A percentile compares a stretch with the other conserved stretches of the same genome.
Evolutionary conservation across 2,113 vertebrate species (phyloP).

Genomic region (Beaufortia kweichowensis): DNA sequence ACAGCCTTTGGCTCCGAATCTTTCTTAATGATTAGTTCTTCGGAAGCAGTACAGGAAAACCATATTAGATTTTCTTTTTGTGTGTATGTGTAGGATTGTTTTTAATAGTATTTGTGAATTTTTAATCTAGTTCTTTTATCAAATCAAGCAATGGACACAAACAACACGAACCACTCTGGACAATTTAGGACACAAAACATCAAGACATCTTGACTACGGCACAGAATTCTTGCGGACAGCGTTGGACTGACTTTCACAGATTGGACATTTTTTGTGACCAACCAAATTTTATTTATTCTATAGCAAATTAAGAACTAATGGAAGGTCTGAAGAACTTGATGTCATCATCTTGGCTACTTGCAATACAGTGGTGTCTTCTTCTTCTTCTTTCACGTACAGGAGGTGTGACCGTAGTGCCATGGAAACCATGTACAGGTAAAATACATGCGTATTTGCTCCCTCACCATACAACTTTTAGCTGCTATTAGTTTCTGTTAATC

Average conservation of each 20-base stretch:
- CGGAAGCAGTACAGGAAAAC: not conserved
- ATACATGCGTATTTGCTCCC: not conserved
- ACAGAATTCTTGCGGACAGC: not conserved
- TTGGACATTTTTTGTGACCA: not conserved
- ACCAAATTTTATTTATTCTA: not conserved
- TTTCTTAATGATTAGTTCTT: slow-evolving; percentile 17
- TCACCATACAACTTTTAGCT: too few relatives aligned
- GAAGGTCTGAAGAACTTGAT: slow-evolving; percentile 9
- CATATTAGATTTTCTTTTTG: too few relatives aligned
- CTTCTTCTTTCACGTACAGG: slow-evolving; percentile 11
- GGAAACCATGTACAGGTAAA: slow-evolving; percentile 48
- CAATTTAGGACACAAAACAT: not conserved
- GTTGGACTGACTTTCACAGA: not conserved
- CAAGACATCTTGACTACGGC: slow-evolving; percentile 17
- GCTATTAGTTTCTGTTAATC: too few relatives aligned
- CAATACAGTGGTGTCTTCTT: slow-evolving; percentile 2
- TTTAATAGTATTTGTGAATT: not conserved
- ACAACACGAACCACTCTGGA: slow-evolving; percentile 11
- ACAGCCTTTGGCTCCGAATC: not conserved
- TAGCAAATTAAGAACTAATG: not conserved
- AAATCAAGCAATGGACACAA: slow-evolving; percentile 23
- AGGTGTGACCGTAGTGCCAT: slow-evolving; percentile 10
- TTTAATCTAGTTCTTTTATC: not conserved
- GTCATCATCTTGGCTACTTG: not conserved
- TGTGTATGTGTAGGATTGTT: not conserved